A percentile compares a stretch with the other conserved stretches of the same genome.
phyloP scores from a whole-genome alignment of 1,140 invertebrate species.

The Orchesella cincta region DNA sequence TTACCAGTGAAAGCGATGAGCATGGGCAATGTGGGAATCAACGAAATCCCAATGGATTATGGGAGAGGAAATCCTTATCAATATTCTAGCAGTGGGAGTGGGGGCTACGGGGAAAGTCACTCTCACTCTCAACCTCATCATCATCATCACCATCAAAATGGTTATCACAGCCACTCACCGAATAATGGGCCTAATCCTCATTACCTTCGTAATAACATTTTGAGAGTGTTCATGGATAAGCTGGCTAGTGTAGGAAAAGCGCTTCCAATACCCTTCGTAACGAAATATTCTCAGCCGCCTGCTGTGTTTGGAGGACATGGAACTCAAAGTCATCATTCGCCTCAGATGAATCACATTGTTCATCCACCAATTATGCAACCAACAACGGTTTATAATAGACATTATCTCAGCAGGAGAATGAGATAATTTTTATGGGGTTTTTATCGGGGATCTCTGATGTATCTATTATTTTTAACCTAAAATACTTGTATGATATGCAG shows the following conservation, averaged over 20 bases:
- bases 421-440: too few relatives aligned
- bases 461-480: too few relatives aligned
- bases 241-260: not conserved
- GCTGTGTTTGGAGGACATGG: too few relatives aligned
- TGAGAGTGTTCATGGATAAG: not conserved
- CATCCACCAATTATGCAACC: too few relatives aligned
- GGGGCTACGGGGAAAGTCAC: not conserved
- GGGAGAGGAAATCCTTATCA: not conserved
- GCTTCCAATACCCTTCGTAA: slow-evolving; percentile 3
- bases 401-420: too few relatives aligned
- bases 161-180: too few relatives aligned
- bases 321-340: too few relatives aligned
- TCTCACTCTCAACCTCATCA: not conserved
- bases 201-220: not conserved
- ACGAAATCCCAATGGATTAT: not conserved
- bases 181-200: not conserved
- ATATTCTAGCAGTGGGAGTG: not conserved
- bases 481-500: too few relatives aligned
- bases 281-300: not conserved
- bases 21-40: too few relatives aligned
- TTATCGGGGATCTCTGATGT: too few relatives aligned
- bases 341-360: too few relatives aligned
- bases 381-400: too few relatives aligned
- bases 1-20: not conserved
- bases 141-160: not conserved